Conservation (phyloP, 2,797 vertebrate species). For the Alauda arvensis region DNA sequence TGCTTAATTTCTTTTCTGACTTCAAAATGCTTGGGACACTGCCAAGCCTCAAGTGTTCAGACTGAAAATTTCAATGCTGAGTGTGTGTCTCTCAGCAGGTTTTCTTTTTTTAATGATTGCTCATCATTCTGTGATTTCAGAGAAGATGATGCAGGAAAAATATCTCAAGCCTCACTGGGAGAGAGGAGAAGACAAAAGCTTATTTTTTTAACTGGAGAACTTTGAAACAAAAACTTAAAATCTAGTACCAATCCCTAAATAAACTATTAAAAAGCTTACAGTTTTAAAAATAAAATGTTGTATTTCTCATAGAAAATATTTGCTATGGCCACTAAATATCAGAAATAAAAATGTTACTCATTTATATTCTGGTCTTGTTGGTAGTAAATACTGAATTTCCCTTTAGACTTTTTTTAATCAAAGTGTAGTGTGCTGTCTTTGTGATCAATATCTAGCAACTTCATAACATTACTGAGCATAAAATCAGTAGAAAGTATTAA, state of each 20-base stretch:
- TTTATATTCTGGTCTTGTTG: background rate
- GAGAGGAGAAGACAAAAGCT: background rate
- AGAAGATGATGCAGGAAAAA: background rate
- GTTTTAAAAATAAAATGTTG: background rate
- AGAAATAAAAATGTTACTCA: background rate
- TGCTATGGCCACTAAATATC: background rate
- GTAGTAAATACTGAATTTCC: background rate
- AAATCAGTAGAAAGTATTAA: background rate
- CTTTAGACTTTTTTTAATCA: background rate
- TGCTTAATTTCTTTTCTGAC: background rate
- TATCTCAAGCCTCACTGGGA: background rate
- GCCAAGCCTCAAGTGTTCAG: background rate
- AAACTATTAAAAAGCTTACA: background rate
- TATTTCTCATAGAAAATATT: background rate
- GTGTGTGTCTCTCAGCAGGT: background rate
- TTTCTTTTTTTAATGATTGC: background rate
- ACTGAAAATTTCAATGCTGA: background rate
- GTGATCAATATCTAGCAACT: background rate
- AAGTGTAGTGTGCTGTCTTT: background rate
- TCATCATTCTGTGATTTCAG: slow-evolving; percentile 17
- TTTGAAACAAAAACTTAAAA: background rate
- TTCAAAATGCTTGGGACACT: background rate
- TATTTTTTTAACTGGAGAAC: background rate
- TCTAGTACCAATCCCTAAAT: background rate
- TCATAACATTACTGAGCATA: background rate